phyloP scores from a whole-genome alignment of 2,113 vertebrate genomes.

The Megaceryle torquata region DNA sequence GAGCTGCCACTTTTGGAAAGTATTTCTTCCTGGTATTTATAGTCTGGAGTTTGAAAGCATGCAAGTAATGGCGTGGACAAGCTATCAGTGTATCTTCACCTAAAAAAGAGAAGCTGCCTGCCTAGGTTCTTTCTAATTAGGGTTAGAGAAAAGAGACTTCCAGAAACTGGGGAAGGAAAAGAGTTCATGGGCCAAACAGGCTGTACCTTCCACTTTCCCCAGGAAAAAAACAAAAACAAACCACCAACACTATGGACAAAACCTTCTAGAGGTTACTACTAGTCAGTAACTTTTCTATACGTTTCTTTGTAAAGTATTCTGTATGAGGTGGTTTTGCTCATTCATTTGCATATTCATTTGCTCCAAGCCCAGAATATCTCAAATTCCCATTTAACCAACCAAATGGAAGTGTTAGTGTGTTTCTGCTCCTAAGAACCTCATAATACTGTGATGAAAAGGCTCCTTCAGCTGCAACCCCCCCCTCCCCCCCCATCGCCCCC shows the following conservation, averaged over 20 bases:
- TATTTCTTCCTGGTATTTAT: accelerated
- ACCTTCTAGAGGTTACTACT: background rate
- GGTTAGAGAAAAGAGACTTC: background rate
- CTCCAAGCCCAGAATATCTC: background rate
- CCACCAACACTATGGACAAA: no score
- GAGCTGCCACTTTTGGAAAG: background rate
- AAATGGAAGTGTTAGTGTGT: background rate
- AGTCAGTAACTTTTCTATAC: background rate
- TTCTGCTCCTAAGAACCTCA: background rate
- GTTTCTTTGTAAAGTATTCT: background rate
- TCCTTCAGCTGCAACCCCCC: background rate
- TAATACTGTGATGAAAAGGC: background rate
- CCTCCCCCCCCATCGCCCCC: no score
- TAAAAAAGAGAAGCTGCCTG: accelerated
- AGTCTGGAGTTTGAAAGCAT: accelerated
- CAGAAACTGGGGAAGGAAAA: background rate
- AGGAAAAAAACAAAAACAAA: background rate
- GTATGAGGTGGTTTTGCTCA: accelerated
- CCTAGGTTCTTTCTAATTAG: background rate
- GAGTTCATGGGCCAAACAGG: background rate
- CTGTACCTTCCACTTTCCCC: background rate
- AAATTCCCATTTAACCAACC: background rate
- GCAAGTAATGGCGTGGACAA: accelerated
- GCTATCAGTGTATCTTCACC: background rate
- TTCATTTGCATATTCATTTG: background rate